Evolutionary conservation across 2,888 invertebrate species (phyloP), one percentile per base, ranked within the genome.

Genomic region (Polydrusus pterygomalis): DNA sequence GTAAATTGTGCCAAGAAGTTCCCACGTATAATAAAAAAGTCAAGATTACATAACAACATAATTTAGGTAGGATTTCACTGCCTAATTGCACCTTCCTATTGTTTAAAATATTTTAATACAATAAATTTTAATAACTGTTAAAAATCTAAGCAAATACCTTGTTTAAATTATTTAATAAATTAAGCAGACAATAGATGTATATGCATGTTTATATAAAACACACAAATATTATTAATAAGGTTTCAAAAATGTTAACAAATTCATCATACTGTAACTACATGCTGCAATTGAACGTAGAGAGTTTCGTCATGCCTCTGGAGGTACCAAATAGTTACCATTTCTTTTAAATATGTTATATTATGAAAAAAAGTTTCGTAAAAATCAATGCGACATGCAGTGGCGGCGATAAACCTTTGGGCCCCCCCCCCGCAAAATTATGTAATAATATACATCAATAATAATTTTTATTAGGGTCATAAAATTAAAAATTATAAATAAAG

Each of bases 11-110:
- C 38, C 58, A 17, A 5, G 6, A 8, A 38, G 3, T 60, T 60
- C 58, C 58, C 58, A 60, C 58, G 38, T 17, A 38, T 60, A 17
- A 15, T 60, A 38, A 38, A 60, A 56, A 34, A 38, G 3, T 60
- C 38, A n/a, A 25, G 20, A 54, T 60, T 60, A 60, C 18, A 11
- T 38, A 60, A 60, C n/a, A 11, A 15, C 10, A 38, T 34, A 7
- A 34, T 38, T 60, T 60, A 60, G 58, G 38, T 60, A 60, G 58
- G 38, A 60, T 60, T 60, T 17, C 58, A 38, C 18, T 60, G 38
- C 18, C 18, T 60, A 60, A 60, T 60, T 60, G 40, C 58, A 60
- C 58, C 17, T 60, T 13, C 38, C 58, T 18, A 60, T 60, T 60
- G 58, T 60, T 9, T 60, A 34, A 25, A 3, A 9, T 5, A 60